These are phyloP conservation scores for Chondrilla cf. caribensis DNA, from an alignment of 37 sponge, comb jelly and placozoan species.

Conservation along the genomic window DNA sequence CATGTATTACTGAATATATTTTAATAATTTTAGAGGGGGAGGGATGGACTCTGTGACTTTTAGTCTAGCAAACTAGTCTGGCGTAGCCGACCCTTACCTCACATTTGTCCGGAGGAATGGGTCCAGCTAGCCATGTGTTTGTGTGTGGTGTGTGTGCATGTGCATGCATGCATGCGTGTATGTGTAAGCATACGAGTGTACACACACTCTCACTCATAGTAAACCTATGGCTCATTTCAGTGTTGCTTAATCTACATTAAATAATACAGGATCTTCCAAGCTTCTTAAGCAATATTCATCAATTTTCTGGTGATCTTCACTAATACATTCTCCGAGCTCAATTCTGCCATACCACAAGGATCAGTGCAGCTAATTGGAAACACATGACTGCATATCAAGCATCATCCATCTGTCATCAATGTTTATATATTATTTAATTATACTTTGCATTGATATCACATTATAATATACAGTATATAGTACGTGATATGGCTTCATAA, in stretches of 20 bases:
- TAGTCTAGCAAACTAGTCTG: background rate
- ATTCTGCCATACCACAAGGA: constrained; percentile 50
- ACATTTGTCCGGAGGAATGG: background rate
- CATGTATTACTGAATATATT: background rate
- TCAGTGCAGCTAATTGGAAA: constrained; percentile 54
- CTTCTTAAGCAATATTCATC: constrained; percentile 60
- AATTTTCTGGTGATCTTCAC: constrained; percentile 71
- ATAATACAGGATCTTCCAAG: constrained; percentile 90
- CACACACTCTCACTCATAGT: no score
- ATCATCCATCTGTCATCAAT: background rate
- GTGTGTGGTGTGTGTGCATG: background rate
- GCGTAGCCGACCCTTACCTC: background rate
- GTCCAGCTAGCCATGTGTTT: background rate
- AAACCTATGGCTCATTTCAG: no score
- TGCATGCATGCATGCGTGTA: background rate
- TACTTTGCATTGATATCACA: background rate
- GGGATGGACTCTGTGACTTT: background rate
- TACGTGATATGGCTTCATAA: background rate
- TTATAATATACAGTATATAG: background rate
- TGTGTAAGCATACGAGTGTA: background rate
- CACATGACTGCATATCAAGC: background rate
- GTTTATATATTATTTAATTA: background rate
- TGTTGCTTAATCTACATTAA: no score
- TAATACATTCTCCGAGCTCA: constrained; percentile 64
- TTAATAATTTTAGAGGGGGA: background rate